A percentile compares a stretch with the other conserved stretches of the same genome.
These are phyloP conservation scores for Mastacembelus armatus DNA, from an alignment of 2,797 vertebrate species.

Conservation along the genomic window DNA sequence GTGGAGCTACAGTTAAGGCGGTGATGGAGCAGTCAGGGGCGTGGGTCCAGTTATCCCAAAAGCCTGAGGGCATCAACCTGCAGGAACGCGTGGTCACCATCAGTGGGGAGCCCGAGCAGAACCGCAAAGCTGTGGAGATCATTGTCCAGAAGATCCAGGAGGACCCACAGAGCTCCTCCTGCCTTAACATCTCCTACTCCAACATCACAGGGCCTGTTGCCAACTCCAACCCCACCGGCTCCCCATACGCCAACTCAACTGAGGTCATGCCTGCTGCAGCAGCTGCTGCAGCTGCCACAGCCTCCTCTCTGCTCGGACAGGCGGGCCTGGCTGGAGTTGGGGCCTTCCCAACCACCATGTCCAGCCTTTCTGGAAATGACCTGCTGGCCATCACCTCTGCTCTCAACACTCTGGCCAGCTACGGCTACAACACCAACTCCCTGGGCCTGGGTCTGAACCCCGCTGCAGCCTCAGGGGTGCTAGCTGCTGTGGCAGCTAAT, in stretches of 20 bases:
- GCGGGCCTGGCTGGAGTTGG: slow-evolving; percentile 89
- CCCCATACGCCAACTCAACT: slow-evolving; percentile 92
- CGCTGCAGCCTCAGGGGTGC: slow-evolving; percentile 89
- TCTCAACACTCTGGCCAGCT: slow-evolving; percentile 95
- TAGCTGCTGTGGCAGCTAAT: slow-evolving; percentile 91
- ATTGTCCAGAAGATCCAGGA: slow-evolving; percentile 97
- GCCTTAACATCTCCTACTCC: slow-evolving; percentile 96
- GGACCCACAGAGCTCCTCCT: slow-evolving; percentile 94
- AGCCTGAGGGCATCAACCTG: slow-evolving; percentile 94
- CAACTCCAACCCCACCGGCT: slow-evolving; percentile 96
- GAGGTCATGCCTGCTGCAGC: slow-evolving; percentile 90
- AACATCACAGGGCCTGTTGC: slow-evolving; percentile 95
- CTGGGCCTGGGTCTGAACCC: slow-evolving; percentile 92
- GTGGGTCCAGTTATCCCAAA: slow-evolving; percentile 96
- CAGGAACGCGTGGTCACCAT: slow-evolving; percentile 96
- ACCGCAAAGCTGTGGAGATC: slow-evolving; percentile 93
- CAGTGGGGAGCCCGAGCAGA: slow-evolving; percentile 93
- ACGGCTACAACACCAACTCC: slow-evolving; percentile 96
- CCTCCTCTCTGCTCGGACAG: slow-evolving; percentile 91
- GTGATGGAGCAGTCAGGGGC: slow-evolving; percentile 97
- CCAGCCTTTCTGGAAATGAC: slow-evolving; percentile 92
- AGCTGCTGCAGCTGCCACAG: slow-evolving; percentile 86
- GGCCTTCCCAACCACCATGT: slow-evolving; percentile 89
- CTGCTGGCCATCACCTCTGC: slow-evolving; percentile 94
- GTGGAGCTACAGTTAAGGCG: slow-evolving; percentile 92